Evolutionary conservation across 2,113 vertebrate species (phyloP).

Genomic region (Cottus gobio): DNA sequence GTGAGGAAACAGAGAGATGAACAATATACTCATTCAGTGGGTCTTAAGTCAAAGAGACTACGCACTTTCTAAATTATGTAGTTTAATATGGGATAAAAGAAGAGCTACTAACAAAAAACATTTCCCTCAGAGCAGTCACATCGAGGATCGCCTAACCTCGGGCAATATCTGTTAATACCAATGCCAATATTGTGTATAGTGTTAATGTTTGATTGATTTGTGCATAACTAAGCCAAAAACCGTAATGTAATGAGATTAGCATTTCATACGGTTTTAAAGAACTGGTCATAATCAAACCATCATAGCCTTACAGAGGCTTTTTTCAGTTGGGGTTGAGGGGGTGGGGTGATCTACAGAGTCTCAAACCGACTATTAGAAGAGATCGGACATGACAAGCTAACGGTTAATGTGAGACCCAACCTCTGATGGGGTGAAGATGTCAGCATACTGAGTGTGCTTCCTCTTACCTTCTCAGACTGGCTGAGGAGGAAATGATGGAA

Average conservation of each 20-base stretch:
- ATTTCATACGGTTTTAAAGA: too few relatives aligned
- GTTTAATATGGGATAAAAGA: neutral
- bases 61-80: neutral
- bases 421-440: neutral
- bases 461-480: slow-evolving; percentile 97
- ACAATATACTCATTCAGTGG: neutral
- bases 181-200: neutral
- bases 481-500: slow-evolving; percentile 98
- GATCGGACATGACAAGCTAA: neutral
- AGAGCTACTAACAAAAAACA: neutral
- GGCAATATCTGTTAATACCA: neutral
- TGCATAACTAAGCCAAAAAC: too few relatives aligned
- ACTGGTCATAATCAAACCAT: too few relatives aligned
- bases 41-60: neutral
- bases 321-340: too few relatives aligned
- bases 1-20: slow-evolving; percentile 19
- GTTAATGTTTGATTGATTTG: neutral
- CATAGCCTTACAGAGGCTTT: too few relatives aligned
- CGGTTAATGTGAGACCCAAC: neutral
- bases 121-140: neutral
- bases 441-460: slow-evolving; percentile 14
- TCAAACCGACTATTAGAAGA: neutral
- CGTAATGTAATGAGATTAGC: too few relatives aligned
- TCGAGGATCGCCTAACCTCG: neutral
- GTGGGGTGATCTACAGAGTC: neutral